Base-by-base conservation (phyloP, 2,888 invertebrate species). In the Catonia carolina region DNA sequence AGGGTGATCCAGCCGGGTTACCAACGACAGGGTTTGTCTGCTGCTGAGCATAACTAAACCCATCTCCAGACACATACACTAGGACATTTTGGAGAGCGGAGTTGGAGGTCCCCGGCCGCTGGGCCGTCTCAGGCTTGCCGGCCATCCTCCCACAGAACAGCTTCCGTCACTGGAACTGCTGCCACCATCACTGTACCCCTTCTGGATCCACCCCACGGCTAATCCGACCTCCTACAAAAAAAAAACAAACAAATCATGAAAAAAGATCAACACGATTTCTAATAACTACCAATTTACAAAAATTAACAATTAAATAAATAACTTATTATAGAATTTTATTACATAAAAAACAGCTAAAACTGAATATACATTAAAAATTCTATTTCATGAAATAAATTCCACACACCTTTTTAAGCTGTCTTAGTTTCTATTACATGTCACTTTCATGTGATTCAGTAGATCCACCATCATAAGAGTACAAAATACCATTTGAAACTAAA, bases 31-130 rank as follows among this genome's bases (percentile, higher is more conserved):
- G 33, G 8, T 50, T 35, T 45, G 45, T 39, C 51, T 39, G 35
- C 36, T 45, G 50, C 18, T 51, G 50, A 12, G 53, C 20, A 33
- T 42, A 53, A 17, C 42, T 41, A 22, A 55, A 51, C 33, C 58
- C 47, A 45, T 55, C 56, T 39, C 51, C 56, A 6, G 59, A 59
- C 22, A 59, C 59, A 33, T 59, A 59, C 36, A 59, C 59, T 56
- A 59, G 45, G 47, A 59, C 59, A 53, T 56, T 56, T 39, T 56
- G 56, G 18, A 56, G 53, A 18, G 55, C 59, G 31, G 55, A 39
- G 18, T 37, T 27, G 23, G 50, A 50, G 42, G 55, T 47, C 50
- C 52, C 47, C 37, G 52, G 51, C 45, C 49, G 55, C 47, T 18
- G 47, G 52, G 48, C 51, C 37, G 42, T 20, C 53, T 59, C 59